phyloP scores from a whole-genome alignment of 1,140 invertebrate species.

The Battus philenor region DNA sequence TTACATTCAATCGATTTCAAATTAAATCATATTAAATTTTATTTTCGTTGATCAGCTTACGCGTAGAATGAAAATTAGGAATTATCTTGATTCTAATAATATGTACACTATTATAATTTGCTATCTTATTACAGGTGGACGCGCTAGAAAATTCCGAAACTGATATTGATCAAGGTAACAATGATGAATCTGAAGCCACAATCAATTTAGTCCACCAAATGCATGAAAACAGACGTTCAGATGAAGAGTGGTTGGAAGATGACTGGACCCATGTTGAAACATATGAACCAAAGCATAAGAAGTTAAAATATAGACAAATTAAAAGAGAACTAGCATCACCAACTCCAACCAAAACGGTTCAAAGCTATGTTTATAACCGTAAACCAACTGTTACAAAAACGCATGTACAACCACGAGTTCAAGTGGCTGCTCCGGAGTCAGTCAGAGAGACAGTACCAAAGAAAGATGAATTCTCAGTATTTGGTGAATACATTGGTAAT shows the following conservation, averaged over 20 bases:
- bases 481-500: conserved; percentile 62
- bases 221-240: conserved; percentile 34
- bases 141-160: conserved; percentile 44
- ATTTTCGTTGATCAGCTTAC: too few species aligned
- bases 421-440: conserved; percentile 11
- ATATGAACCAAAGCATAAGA: conserved; percentile 43
- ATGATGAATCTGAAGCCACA: conserved; percentile 38
- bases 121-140: conserved; percentile 55
- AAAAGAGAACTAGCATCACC: conserved; percentile 51
- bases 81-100: too few species aligned
- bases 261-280: conserved; percentile 49
- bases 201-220: conserved; percentile 50
- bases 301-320: conserved; percentile 44
- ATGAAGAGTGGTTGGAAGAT: conserved; percentile 65
- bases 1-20: too few species aligned
- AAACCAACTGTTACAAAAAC: conserved; percentile 21
- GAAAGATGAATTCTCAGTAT: conserved; percentile 56
- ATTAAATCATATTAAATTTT: too few species aligned
- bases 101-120: too few species aligned
- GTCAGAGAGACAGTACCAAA: conserved; percentile 28
- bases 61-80: too few species aligned
- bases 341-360: conserved; percentile 19
- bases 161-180: conserved; percentile 33
- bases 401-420: conserved; percentile 20
- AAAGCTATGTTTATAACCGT: conserved; percentile 28